phyloP scores from a whole-genome alignment of 37 sponge, comb jelly and placozoan genomes.

The Cliona cf. orientalis region DNA sequence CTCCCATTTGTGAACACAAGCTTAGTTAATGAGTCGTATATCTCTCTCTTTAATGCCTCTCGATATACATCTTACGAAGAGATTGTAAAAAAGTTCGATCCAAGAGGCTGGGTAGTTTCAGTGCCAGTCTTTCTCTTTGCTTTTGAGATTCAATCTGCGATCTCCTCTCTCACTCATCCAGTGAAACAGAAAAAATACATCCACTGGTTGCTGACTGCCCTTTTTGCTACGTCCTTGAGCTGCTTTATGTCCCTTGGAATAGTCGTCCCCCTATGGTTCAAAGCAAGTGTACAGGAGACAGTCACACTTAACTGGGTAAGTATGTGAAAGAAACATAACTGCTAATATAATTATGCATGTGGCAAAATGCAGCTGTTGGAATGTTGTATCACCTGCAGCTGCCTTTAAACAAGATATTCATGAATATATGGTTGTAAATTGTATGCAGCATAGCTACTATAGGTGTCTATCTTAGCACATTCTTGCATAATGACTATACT shows the following conservation, averaged over 20 bases:
- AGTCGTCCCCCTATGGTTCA: constrained; percentile 74
- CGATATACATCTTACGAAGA: background rate
- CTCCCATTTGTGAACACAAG: background rate
- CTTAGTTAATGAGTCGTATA: background rate
- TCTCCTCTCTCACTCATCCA: constrained; percentile 83
- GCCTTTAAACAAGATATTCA: no score
- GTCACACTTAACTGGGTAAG: constrained; percentile 87
- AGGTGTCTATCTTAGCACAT: no score
- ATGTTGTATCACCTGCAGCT: no score
- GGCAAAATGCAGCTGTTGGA: no score
- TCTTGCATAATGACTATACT: no score
- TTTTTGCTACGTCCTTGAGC: constrained; percentile 39
- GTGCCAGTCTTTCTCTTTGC: constrained; percentile 83
- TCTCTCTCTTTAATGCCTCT: background rate
- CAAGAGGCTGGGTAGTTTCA: constrained; percentile 61
- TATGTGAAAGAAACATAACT: no score
- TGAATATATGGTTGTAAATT: no score
- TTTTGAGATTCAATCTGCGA: constrained; percentile 76
- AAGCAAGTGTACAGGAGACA: constrained; percentile 62
- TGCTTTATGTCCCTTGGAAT: constrained; percentile 80
- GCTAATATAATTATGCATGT: no score
- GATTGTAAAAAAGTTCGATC: constrained; percentile 57
- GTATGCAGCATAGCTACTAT: no score
- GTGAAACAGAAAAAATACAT: constrained; percentile 64
- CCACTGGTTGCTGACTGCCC: constrained; percentile 40